Conservation (phyloP, 2,113 vertebrate species). For the Gorilla gorilla region DNA sequence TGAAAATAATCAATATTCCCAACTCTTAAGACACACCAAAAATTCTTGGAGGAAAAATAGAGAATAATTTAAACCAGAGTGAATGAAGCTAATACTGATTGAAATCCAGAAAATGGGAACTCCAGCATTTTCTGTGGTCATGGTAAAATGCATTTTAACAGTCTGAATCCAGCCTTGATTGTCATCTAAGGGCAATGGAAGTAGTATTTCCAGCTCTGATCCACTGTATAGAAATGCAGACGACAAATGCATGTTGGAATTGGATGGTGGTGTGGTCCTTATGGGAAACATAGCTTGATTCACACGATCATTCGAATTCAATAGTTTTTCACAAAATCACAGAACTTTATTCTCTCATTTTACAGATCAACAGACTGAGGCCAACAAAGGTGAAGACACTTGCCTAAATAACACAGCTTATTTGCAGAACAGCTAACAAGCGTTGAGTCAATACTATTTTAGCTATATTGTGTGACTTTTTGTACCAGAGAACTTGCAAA, state of each 20-base stretch:
- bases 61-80: background rate
- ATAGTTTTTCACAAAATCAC: background rate
- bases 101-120: background rate
- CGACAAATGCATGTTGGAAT: background rate
- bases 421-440: background rate
- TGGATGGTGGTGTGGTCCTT: background rate
- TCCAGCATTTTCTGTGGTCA: background rate
- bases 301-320: background rate
- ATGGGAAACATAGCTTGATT: background rate
- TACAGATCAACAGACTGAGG: background rate
- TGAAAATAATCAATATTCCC: background rate
- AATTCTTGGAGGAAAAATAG: background rate
- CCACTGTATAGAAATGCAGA: background rate
- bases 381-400: background rate
- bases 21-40: background rate
- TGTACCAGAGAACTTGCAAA: background rate
- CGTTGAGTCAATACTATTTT: background rate
- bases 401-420: background rate
- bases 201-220: too few species aligned
- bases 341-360: background rate
- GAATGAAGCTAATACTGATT: conserved; percentile 12
- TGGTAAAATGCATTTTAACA: background rate
- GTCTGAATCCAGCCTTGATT: background rate
- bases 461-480: background rate
- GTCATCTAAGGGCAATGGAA: background rate